Evolutionary conservation across 2,888 invertebrate species (phyloP).

Genomic region (Drosophila borborema): DNA sequence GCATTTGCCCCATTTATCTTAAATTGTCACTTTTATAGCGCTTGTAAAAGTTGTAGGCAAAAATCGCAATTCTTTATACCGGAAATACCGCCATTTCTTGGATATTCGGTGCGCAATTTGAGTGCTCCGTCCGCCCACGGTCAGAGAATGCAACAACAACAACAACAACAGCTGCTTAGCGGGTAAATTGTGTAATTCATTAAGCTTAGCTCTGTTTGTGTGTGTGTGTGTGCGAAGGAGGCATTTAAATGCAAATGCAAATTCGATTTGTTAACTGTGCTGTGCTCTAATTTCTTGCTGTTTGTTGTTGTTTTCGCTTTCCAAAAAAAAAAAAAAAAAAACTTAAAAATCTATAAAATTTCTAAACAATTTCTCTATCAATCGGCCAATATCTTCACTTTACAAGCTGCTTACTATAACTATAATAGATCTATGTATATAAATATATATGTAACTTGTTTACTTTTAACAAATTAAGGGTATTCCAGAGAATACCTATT

Average conservation of each 20-base stretch:
- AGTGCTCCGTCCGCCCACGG: constrained; percentile 75
- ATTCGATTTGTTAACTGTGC: constrained; percentile 12
- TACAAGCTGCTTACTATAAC: constrained; percentile 37
- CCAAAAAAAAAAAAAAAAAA: constrained; percentile 8
- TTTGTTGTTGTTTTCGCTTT: constrained; percentile 45
- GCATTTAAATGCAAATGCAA: not conserved
- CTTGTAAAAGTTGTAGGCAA: constrained; percentile 85
- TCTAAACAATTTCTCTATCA: constrained; percentile 29
- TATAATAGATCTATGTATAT: constrained; percentile 5
- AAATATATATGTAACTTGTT: not conserved
- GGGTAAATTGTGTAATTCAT: constrained; percentile 80
- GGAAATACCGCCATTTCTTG: constrained; percentile 85
- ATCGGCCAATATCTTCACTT: constrained; percentile 41
- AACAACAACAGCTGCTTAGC: constrained; percentile 74
- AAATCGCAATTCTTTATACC: constrained; percentile 82
- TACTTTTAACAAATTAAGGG: not conserved
- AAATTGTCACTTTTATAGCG: constrained; percentile 67
- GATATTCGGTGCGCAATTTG: constrained; percentile 84
- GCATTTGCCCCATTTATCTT: constrained; percentile 6
- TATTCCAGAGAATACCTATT: constrained; percentile 7
- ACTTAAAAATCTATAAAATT: constrained; percentile 36
- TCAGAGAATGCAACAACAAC: constrained; percentile 80
- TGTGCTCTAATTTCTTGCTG: constrained; percentile 39
- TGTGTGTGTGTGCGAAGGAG: not conserved
- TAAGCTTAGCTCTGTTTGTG: constrained; percentile 24